Evolutionary conservation across 2,797 vertebrate genomes (phyloP).

Genomic region (Austrolebias charrua): DNA sequence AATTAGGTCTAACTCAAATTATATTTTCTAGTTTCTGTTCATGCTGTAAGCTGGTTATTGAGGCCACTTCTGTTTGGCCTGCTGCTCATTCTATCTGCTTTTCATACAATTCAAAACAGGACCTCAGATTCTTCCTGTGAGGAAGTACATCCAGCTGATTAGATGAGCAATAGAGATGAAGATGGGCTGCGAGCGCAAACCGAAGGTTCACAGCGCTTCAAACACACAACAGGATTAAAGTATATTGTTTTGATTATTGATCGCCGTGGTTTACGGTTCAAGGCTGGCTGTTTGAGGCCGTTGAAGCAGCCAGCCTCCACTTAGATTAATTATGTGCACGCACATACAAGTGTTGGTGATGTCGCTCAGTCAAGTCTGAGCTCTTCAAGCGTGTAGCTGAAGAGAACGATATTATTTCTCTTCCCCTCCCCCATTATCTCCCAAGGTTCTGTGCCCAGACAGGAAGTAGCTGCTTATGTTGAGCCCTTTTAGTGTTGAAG

Average conservation of each 20-base stretch:
- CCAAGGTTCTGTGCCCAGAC: conserved; percentile 47
- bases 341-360: conserved; percentile 1
- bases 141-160: conserved; percentile 62
- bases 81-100: conserved; percentile 34
- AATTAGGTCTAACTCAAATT: not conserved
- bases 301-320: conserved; percentile 38
- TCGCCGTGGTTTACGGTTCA: conserved; percentile 29
- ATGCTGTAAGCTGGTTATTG: not conserved
- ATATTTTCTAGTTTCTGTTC: not conserved
- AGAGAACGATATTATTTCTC: conserved; percentile 26
- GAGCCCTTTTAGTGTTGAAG: conserved; percentile 32
- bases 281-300: conserved; percentile 9
- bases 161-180: conserved; percentile 43
- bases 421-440: conserved; percentile 29
- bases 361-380: conserved; percentile 7
- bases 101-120: conserved; percentile 59
- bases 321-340: conserved; percentile 45
- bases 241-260: conserved; percentile 52
- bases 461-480: conserved; percentile 58
- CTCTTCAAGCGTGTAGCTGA: conserved; percentile 16
- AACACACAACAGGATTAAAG: conserved; percentile 32
- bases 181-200: conserved; percentile 14
- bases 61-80: conserved; percentile 15
- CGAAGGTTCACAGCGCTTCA: conserved; percentile 16
- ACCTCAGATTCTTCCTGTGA: conserved; percentile 52